phyloP scores from a whole-genome alignment of 2,797 vertebrate species.

The Xerus rutilus region DNA sequence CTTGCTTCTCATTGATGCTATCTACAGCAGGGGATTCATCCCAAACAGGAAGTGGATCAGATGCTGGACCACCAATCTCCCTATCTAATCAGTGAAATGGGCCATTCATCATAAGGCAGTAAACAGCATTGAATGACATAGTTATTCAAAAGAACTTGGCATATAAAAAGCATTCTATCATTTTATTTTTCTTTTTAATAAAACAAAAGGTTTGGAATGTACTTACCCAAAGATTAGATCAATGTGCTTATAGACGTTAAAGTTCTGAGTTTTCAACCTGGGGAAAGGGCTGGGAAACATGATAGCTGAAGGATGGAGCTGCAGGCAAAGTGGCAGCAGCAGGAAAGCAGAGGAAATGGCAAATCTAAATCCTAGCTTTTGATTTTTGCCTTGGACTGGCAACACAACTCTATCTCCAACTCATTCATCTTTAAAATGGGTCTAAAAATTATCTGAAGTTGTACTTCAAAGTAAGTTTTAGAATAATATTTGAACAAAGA shows the following conservation, averaged over 20 bases:
- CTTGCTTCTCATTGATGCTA: not conserved
- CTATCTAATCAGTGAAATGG: slow-evolving; percentile 10
- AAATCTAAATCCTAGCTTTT: not conserved
- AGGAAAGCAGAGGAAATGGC: not conserved
- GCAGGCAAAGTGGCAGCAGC: not conserved
- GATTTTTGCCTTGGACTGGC: slow-evolving; percentile 5
- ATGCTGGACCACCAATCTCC: not conserved
- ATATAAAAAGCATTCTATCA: slow-evolving; percentile 32
- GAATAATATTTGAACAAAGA: slow-evolving; percentile 58
- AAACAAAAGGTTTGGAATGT: slow-evolving; percentile 50
- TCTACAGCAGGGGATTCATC: not conserved
- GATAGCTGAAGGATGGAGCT: not conserved
- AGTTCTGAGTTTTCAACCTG: slow-evolving; percentile 59
- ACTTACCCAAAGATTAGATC: slow-evolving; percentile 51
- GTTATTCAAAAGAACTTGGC: slow-evolving; percentile 46
- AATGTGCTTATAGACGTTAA: slow-evolving; percentile 36
- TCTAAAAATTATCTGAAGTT: slow-evolving; percentile 43
- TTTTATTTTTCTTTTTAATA: slow-evolving; percentile 60
- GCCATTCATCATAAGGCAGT: not conserved
- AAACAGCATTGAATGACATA: not conserved
- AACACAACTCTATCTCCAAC: not conserved
- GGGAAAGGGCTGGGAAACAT: slow-evolving; percentile 43
- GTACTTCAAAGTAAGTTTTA: slow-evolving; percentile 51
- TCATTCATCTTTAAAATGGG: slow-evolving; percentile 47
- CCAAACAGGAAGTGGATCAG: not conserved